phyloP scores from a whole-genome alignment of 1,140 invertebrate genomes.

The Bombus pyrosoma region DNA sequence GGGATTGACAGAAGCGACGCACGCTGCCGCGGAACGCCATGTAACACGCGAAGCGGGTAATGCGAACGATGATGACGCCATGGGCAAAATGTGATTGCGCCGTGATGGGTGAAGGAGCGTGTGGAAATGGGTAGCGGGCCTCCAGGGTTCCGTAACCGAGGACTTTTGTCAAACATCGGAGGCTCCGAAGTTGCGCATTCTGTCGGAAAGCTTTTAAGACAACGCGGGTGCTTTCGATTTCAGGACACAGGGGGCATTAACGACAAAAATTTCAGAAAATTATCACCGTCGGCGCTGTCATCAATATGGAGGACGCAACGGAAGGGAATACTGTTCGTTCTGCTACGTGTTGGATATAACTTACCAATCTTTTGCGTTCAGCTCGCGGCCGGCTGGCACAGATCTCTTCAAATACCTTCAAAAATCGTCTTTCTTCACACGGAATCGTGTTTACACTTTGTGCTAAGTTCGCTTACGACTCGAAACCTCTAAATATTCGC shows the following conservation, averaged over 20 bases:
- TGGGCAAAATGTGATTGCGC: slow-evolving; percentile 34
- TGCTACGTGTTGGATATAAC: slow-evolving; percentile 52
- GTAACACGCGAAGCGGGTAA: slow-evolving; percentile 45
- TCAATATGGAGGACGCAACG: slow-evolving; percentile 84
- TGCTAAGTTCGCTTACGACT: not conserved
- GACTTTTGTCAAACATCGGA: slow-evolving; percentile 48
- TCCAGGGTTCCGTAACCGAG: slow-evolving; percentile 50
- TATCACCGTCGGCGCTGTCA: slow-evolving; percentile 88
- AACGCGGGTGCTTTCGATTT: slow-evolving; percentile 84
- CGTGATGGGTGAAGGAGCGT: slow-evolving; percentile 22
- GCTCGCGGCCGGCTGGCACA: not conserved
- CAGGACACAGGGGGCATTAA: slow-evolving; percentile 87
- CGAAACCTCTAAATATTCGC: slow-evolving; percentile 60
- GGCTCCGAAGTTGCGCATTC: slow-evolving; percentile 80
- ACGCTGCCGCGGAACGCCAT: slow-evolving; percentile 47
- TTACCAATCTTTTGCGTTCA: slow-evolving; percentile 39
- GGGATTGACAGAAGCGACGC: slow-evolving; percentile 37
- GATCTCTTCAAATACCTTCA: not conserved
- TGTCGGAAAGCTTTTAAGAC: slow-evolving; percentile 82
- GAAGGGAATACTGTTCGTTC: slow-evolving; percentile 67
- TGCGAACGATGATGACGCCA: slow-evolving; percentile 53
- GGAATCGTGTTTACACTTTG: slow-evolving; percentile 32
- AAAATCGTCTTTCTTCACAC: slow-evolving; percentile 36
- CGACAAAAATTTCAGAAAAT: slow-evolving; percentile 87
- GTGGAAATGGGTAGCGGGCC: slow-evolving; percentile 47